Evolutionary conservation across 2,113 vertebrate species (phyloP).

Genomic region (Eurystomus gularis): DNA sequence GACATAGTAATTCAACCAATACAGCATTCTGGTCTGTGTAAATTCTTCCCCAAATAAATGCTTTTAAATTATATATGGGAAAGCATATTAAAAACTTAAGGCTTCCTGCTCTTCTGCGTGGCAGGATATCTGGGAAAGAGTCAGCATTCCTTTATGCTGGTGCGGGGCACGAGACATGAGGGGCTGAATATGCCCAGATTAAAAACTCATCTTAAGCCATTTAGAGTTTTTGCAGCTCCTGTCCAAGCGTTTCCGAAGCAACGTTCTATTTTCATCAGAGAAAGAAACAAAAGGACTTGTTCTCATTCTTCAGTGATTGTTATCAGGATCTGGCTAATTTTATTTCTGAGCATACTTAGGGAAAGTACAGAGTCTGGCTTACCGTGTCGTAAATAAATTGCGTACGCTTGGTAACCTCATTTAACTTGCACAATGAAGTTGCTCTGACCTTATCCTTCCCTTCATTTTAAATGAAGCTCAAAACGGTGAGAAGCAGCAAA

Average conservation of each 20-base stretch:
- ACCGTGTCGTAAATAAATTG: neutral
- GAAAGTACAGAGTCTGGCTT: neutral
- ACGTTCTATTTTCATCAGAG: neutral
- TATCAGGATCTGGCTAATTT: neutral
- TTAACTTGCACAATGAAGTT: neutral
- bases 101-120: neutral
- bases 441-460: neutral
- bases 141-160: neutral
- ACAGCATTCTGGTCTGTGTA: neutral
- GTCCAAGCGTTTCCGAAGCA: neutral
- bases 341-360: neutral
- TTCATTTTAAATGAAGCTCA: neutral
- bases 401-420: neutral
- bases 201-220: neutral
- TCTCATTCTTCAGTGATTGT: neutral
- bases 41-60: neutral
- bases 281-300: neutral
- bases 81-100: neutral
- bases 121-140: neutral
- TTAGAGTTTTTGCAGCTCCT: neutral
- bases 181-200: neutral
- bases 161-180: neutral
- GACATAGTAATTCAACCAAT: neutral
- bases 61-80: neutral
- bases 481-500: neutral